These are phyloP conservation scores for Prunella fulvescens DNA, from an alignment of 2,113 vertebrate genomes.

Conservation along the genomic window DNA sequence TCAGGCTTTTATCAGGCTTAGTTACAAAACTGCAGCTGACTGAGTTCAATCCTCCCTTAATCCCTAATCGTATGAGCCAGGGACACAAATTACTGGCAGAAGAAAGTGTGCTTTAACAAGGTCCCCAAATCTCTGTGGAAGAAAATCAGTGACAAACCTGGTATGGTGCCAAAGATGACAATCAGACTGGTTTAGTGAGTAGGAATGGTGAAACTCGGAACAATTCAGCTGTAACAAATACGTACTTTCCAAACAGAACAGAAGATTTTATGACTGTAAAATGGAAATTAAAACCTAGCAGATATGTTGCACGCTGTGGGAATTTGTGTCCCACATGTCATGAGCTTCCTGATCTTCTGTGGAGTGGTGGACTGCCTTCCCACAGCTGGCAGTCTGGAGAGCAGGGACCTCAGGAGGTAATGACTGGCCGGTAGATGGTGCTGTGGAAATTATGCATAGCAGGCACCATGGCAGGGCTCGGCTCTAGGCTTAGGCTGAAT, in stretches of 20 bases:
- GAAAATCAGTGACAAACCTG: neutral
- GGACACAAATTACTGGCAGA: neutral
- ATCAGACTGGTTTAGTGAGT: neutral
- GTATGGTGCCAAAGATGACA: neutral
- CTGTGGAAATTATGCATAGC: neutral
- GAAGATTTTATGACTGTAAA: neutral
- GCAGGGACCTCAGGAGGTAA: neutral
- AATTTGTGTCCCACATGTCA: neutral
- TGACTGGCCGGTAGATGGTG: constrained; percentile 24
- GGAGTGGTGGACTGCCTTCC: neutral
- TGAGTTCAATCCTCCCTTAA: neutral
- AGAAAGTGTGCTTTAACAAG: neutral
- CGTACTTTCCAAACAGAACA: neutral
- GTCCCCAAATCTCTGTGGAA: neutral
- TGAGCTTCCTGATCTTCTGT: neutral
- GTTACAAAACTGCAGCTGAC: neutral
- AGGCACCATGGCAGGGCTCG: rapidly evolving
- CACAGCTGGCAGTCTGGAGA: rapidly evolving
- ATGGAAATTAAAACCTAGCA: neutral
- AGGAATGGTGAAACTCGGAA: neutral
- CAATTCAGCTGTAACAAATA: neutral
- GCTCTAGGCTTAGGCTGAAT: neutral
- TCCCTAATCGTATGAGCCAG: neutral
- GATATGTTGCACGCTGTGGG: neutral
- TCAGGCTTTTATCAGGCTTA: neutral